These are phyloP conservation scores for Apodemia zela DNA, from an alignment of 2,888 invertebrate species.

Conservation along the genomic window DNA sequence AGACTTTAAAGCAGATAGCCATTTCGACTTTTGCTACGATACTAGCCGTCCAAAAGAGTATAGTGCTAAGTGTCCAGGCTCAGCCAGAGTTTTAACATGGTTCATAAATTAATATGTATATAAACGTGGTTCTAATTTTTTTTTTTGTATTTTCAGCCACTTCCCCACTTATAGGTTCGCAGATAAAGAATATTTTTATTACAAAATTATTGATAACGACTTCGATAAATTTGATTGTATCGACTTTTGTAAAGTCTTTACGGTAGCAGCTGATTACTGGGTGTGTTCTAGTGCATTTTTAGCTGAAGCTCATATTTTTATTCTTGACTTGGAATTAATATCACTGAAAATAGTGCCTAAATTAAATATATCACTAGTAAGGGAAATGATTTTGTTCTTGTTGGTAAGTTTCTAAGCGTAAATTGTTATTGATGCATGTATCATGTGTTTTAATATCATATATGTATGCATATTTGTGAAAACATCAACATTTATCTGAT, in stretches of 20 bases:
- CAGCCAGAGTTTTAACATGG: too few species aligned
- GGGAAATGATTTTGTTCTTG: conserved; percentile 49
- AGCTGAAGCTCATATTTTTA: conserved; percentile 54
- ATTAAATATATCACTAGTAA: conserved; percentile 57
- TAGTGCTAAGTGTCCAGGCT: too few species aligned
- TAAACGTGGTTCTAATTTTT: too few species aligned
- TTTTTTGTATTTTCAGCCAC: conserved; percentile 40
- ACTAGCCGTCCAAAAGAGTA: too few species aligned
- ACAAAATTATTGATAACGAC: neutral
- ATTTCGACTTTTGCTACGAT: too few species aligned
- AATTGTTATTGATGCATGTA: too few species aligned
- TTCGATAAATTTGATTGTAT: conserved; percentile 57
- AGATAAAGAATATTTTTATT: conserved; percentile 46
- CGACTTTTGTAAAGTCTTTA: conserved; percentile 51
- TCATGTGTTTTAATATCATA: too few species aligned
- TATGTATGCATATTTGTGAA: too few species aligned
- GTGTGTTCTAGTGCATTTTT: conserved; percentile 38
- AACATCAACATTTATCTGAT: too few species aligned
- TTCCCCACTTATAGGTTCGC: conserved; percentile 45
- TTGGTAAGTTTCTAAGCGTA: neutral
- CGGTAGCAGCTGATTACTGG: conserved; percentile 56
- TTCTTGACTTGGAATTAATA: conserved; percentile 55
- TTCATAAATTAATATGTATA: too few species aligned
- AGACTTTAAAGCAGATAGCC: too few species aligned
- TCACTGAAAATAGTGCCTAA: conserved; percentile 53